These are phyloP conservation scores for Atherinosoma microstoma DNA, from an alignment of 2,797 vertebrate genomes.

Conservation along the genomic window DNA sequence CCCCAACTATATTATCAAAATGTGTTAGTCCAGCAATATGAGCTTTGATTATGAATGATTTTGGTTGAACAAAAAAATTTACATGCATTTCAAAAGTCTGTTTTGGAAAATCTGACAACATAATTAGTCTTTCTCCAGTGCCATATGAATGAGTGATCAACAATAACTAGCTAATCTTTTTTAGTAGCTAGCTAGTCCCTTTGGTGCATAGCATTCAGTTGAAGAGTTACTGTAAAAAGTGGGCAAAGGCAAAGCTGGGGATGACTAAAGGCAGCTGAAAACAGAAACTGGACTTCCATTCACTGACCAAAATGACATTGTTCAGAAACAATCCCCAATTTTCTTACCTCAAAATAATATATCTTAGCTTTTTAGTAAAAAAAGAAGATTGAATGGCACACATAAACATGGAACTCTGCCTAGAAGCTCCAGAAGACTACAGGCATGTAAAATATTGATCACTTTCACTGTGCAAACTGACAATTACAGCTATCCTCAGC, in stretches of 20 bases:
- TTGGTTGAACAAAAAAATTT: no score
- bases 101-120: no score
- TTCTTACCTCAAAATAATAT: neutral
- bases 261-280: neutral
- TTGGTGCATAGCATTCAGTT: no score
- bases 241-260: no score
- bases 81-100: no score
- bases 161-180: no score
- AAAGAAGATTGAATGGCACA: constrained; percentile 6
- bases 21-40: no score
- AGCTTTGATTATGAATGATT: no score
- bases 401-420: constrained; percentile 14
- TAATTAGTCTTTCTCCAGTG: no score
- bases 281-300: constrained; percentile 1
- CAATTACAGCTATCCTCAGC: constrained; percentile 43
- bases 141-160: no score
- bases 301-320: neutral
- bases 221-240: no score
- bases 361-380: neutral
- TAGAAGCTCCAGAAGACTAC: constrained; percentile 40
- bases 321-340: neutral
- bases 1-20: no score
- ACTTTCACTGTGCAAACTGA: constrained; percentile 52
- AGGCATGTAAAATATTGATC: constrained; percentile 67
- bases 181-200: neutral